A percentile compares a stretch with the other conserved stretches of the same genome.
Evolutionary conservation across 2,888 invertebrate genomes (phyloP).

Genomic region (Girardia tigrina): DNA sequence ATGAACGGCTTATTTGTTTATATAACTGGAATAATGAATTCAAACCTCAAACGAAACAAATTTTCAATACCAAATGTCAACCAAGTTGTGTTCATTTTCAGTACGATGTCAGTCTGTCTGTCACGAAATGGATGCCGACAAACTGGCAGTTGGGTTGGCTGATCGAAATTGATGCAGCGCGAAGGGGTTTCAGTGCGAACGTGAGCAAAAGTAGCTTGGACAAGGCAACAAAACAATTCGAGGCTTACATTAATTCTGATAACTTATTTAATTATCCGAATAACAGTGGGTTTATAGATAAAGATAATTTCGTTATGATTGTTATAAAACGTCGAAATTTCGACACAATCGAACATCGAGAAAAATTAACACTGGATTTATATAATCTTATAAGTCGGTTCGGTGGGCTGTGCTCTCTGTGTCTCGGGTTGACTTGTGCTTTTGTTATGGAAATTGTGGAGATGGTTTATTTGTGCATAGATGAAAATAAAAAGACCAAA

Average conservation of each 20-base stretch:
- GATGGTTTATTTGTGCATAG: background rate
- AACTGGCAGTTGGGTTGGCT: constrained; percentile 10
- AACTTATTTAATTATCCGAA: background rate
- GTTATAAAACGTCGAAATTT: constrained; percentile 13
- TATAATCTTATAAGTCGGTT: background rate
- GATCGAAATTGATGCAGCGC: background rate
- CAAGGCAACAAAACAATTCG: background rate
- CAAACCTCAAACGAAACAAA: background rate
- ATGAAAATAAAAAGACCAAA: background rate
- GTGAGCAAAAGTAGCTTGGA: background rate
- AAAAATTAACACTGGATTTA: constrained; percentile 7
- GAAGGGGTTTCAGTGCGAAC: background rate
- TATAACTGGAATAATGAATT: background rate
- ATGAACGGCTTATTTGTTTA: background rate
- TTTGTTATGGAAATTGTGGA: constrained; percentile 5
- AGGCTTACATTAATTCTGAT: background rate
- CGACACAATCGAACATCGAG: background rate
- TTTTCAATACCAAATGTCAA: constrained; percentile 7
- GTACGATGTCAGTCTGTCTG: background rate
- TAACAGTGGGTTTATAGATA: background rate
- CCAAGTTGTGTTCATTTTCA: constrained; percentile 2
- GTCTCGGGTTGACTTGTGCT: background rate
- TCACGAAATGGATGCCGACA: background rate
- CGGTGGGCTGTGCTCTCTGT: background rate
- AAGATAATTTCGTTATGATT: background rate